Evolutionary conservation across 2,113 vertebrate species (phyloP), one percentile per base, ranked within the genome.

Genomic region (Otus sunia): DNA sequence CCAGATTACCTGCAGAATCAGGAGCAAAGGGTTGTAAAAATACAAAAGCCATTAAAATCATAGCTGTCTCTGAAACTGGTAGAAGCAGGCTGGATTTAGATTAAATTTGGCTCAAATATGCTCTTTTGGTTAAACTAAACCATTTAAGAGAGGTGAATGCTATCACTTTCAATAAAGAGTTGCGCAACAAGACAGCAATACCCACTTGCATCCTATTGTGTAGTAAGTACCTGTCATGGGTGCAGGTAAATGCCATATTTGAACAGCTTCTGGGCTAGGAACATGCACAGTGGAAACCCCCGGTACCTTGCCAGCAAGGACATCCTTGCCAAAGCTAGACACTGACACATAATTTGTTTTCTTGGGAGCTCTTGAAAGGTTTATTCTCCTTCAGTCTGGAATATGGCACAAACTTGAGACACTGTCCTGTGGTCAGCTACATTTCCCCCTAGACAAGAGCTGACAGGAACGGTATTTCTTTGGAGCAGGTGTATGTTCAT

Each of bases 31-130:
- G 6, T 6, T 77, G 45, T 72, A 72, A 94, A 92, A 92, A 32
- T 29, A 62, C 8, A 64, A 66, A 87, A 72, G 72, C 41, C 29
- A 49, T 88, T 94, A 94, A 96, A 96, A 73, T 25, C 21, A 23
- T 50, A 2, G 6, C 12, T 81, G 4, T 19, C 11, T 96, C 93
- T 92, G 58, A 96, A 88, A 77, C 29, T 22, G 78, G 30, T 92
- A 43, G 34, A 64, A 68, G 20, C 12, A 39, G 7, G 6, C 20
- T 52, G 14, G 21, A 72, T 68, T 89, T 67, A 85, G 30, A 22
- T 75, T 66, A 67, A 85, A 76, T 73, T 23, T 43, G 29, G 23
- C 22, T 66, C 36, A 37, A 6, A n/a, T 62, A 30, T 43, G 21
- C 5, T 50, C 11, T 74, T 83, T 63, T 34, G n/a, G 18, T n/a